These are phyloP conservation scores for Sebastes nivosus DNA, from an alignment of 2,797 vertebrate species.

Conservation along the genomic window DNA sequence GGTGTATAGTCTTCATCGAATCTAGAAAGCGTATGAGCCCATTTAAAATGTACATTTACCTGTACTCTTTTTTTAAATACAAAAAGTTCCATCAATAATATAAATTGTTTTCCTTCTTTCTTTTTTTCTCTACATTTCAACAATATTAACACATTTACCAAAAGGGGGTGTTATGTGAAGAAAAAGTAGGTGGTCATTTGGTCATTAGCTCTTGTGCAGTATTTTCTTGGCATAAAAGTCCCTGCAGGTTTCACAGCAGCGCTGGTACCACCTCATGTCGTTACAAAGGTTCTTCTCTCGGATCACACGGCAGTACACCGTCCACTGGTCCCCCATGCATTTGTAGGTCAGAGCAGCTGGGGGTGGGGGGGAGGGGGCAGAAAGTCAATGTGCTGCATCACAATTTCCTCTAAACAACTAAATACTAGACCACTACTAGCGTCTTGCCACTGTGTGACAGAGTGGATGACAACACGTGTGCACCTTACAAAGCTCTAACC, in stretches of 20 bases:
- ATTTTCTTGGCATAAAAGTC: constrained; percentile 96
- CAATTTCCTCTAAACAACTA: not conserved
- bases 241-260: constrained; percentile 96
- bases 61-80: constrained; percentile 49
- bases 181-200: constrained; percentile 28
- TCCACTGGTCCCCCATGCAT: constrained; percentile 95
- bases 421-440: not conserved
- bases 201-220: constrained; percentile 85
- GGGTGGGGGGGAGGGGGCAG: constrained; percentile 14
- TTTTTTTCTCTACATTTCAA: constrained; percentile 7
- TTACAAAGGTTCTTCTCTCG: constrained; percentile 95
- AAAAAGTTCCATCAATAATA: constrained; percentile 50
- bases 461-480: not conserved
- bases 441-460: not conserved
- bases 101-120: constrained; percentile 19
- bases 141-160: constrained; percentile 65
- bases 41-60: constrained; percentile 59
- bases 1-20: constrained; percentile 73
- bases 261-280: constrained; percentile 98
- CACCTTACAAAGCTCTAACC: not conserved
- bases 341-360: constrained; percentile 95
- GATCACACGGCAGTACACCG: constrained; percentile 94
- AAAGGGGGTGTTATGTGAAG: constrained; percentile 10
- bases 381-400: not conserved
- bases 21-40: constrained; percentile 69